These are phyloP conservation scores for Corythoichthys intestinalis DNA, from an alignment of 2,113 vertebrate genomes.

Conservation along the genomic window DNA sequence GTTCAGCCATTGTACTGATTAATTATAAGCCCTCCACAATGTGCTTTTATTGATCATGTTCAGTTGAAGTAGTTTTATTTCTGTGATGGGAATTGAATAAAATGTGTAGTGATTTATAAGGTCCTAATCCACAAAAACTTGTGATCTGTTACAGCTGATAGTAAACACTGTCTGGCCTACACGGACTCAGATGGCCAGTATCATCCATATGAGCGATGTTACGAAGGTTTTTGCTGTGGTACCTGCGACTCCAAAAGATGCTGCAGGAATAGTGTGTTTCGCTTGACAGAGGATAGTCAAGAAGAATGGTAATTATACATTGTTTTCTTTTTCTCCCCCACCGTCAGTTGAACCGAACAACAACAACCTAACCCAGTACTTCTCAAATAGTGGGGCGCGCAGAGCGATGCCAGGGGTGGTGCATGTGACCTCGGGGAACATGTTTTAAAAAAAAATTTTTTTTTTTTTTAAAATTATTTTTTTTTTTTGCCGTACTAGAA, in stretches of 20 bases:
- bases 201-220: fast-evolving
- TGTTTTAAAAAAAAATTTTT: too few relatives aligned
- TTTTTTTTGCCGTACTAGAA: too few relatives aligned
- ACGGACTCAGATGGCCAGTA: fast-evolving
- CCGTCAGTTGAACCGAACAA: not conserved
- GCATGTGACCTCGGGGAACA: too few relatives aligned
- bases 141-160: conserved; percentile 22
- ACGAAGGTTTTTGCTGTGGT: conserved; percentile 29
- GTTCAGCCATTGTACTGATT: not conserved
- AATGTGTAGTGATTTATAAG: not conserved
- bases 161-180: conserved; percentile 24
- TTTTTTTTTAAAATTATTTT: too few relatives aligned
- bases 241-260: conserved; percentile 38
- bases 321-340: not conserved
- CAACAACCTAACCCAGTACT: too few relatives aligned
- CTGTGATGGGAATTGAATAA: not conserved
- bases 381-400: too few relatives aligned
- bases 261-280: fast-evolving
- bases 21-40: not conserved
- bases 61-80: not conserved
- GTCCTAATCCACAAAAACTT: not conserved
- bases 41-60: not conserved
- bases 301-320: conserved; percentile 33
- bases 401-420: too few relatives aligned
- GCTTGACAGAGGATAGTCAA: conserved; percentile 19